Evolutionary conservation across 2,113 vertebrate species (phyloP).

Genomic region (Poicephalus gulielmi): DNA sequence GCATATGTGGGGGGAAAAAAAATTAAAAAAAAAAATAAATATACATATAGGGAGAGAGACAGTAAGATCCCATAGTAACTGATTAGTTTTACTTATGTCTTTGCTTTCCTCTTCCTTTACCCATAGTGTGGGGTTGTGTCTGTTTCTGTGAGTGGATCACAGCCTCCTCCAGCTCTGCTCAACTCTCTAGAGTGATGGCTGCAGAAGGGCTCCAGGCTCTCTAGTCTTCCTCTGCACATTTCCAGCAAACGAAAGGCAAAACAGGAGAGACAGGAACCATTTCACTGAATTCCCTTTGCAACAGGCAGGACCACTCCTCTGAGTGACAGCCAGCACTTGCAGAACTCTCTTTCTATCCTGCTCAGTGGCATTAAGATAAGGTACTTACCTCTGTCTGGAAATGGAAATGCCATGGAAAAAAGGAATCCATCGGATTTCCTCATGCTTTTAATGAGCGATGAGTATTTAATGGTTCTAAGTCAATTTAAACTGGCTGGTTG

Average conservation of each 20-base stretch:
- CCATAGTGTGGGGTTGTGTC: neutral
- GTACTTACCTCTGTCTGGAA: neutral
- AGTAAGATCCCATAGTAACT: neutral
- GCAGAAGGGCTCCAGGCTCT: neutral
- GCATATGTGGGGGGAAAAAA: rapidly evolving
- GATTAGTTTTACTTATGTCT: neutral
- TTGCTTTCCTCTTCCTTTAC: neutral
- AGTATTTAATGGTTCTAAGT: neutral
- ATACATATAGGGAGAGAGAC: too few relatives aligned
- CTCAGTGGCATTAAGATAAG: neutral
- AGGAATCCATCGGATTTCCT: neutral
- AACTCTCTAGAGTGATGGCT: rapidly evolving
- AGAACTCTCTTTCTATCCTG: neutral
- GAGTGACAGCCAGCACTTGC: neutral
- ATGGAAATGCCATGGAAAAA: neutral
- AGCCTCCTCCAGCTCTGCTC: neutral
- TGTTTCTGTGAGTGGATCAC: neutral
- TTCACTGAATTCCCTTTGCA: neutral
- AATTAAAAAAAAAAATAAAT: too few relatives aligned
- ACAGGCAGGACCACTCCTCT: neutral
- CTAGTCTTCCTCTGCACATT: neutral
- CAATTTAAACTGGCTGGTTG: neutral
- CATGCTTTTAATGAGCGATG: neutral
- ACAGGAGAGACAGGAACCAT: neutral
- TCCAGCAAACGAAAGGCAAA: neutral